Evolutionary conservation across 2,113 vertebrate genomes (phyloP), one percentile per base, ranked within the genome.

Genomic region (Trochalopteron elliotii): DNA sequence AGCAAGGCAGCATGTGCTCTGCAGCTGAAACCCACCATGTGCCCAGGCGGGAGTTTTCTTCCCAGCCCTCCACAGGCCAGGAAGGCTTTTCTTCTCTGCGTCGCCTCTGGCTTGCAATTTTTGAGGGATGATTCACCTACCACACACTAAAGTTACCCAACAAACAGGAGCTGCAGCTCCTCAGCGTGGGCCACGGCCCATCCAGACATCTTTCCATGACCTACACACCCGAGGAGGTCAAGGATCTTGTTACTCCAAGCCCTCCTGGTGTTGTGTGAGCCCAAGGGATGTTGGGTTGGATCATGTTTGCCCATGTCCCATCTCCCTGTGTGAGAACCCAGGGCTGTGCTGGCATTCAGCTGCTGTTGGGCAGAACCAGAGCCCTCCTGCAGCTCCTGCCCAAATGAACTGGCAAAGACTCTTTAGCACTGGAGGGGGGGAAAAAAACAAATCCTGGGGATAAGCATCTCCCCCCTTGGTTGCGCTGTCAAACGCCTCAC

Each of bases 61-160:
- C 63, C 81, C 80, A 95, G 61, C 40, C 12, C 31, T 87, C 83
- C 7, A 50, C 53, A 88, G 89, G 44, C 89, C 39, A 33, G 75
- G 71, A 90, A 94, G 91, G 56, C 49, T 95, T 83, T 95, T 83
- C 82, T 96, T 86, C 76, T 88, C 88, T 1, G 0, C 2, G 2
- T 88, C 1, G 64, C 88, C 90, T 91, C 93, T 96, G 93, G 93
- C 83, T 90, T 33, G 79, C 85, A 81, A 92, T 95, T 92, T 95
- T 88, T 96, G 79, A 50, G 56, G 74, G 92, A 92, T 97, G 96
- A 97, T 96, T 96, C 96, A 96, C 90, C 90, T 94, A 95, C 95
- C 96, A 49, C 95, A 91, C 87, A 22, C 70, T 65, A 2, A 68
- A 93, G 80, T 91, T 94, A 89, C 89, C 81, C 87, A 92, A 79